phyloP scores from a whole-genome alignment of 2,797 vertebrate genomes.

The Lepilemur ruficaudatus region DNA sequence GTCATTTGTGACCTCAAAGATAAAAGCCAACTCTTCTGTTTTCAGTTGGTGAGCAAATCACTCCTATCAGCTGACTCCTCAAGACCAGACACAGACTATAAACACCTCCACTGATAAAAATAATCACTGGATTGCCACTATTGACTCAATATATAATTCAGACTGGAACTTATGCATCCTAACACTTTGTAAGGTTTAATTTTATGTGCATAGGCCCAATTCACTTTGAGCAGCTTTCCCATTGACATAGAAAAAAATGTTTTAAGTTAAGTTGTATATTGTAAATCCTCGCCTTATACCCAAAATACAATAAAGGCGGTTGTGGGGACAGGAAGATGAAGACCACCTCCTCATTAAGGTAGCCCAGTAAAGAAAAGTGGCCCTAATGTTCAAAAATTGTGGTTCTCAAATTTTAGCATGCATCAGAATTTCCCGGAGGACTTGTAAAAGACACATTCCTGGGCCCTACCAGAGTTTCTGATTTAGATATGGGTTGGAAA shows the following conservation, averaged over 20 bases:
- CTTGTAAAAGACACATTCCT: not conserved
- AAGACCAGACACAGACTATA: not conserved
- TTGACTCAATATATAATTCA: not conserved
- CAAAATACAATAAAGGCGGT: not conserved
- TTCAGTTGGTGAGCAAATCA: not conserved
- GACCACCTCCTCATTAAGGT: not conserved
- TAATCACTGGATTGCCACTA: not conserved
- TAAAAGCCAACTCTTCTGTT: not conserved
- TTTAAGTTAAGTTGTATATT: not conserved
- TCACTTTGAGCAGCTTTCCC: not conserved
- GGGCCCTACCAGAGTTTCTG: not conserved
- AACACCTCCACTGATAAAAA: not conserved
- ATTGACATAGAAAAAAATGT: not conserved
- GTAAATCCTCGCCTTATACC: not conserved
- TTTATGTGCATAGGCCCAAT: not conserved
- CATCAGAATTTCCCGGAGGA: not conserved
- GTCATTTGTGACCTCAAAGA: not conserved
- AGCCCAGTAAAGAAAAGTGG: not conserved
- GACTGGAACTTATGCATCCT: not conserved
- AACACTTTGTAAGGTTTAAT: not conserved
- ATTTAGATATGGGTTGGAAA: not conserved
- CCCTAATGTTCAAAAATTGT: not conserved
- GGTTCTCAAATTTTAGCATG: not conserved
- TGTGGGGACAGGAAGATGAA: not conserved
- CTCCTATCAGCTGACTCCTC: not conserved